Evolutionary conservation across 2,113 vertebrate genomes (phyloP).

Genomic region (Columba janthina): DNA sequence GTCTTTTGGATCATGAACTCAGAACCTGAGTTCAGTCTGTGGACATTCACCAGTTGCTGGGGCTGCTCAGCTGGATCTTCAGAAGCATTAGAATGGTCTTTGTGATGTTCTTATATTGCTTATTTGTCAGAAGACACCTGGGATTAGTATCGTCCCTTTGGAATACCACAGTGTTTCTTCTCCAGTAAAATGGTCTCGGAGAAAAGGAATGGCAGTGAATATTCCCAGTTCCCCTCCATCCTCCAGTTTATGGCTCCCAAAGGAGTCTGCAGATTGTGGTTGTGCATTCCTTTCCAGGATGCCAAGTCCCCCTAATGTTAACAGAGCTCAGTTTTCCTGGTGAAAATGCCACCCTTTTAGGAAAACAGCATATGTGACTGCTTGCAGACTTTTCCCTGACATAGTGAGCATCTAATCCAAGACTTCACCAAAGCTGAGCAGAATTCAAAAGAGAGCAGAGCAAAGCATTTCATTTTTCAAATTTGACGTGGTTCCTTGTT

Average conservation of each 20-base stretch:
- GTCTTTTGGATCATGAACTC: background rate
- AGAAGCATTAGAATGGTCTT: background rate
- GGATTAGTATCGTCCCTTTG: background rate
- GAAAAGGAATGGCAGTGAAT: background rate
- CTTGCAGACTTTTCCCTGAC: background rate
- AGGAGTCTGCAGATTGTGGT: background rate
- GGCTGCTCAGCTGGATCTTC: background rate
- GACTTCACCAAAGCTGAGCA: background rate
- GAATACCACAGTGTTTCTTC: background rate
- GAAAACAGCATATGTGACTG: background rate
- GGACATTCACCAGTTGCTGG: background rate
- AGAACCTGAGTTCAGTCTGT: background rate
- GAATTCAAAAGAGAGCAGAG: background rate
- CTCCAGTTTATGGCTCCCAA: background rate
- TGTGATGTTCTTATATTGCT: background rate
- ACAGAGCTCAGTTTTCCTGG: background rate
- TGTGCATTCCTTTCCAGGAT: background rate
- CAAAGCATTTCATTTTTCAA: background rate
- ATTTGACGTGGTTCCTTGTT: background rate
- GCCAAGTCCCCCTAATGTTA: background rate
- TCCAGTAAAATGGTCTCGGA: background rate
- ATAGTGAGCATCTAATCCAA: background rate
- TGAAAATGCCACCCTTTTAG: no score
- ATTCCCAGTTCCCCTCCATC: background rate
- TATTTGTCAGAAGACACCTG: background rate